Evolutionary conservation across 2,888 invertebrate genomes (phyloP).

Genomic region (Volucella inflata): DNA sequence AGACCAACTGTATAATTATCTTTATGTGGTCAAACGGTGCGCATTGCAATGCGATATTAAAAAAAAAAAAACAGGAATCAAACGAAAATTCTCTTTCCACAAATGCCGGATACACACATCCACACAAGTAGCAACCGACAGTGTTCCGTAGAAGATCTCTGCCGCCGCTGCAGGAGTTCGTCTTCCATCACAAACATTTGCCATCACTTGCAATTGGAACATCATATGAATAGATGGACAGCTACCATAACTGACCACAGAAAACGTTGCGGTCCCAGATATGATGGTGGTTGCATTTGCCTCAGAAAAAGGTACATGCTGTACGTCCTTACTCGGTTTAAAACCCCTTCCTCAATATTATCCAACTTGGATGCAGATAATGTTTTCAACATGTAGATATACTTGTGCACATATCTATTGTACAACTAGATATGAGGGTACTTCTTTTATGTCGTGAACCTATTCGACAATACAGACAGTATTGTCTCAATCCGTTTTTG

Average conservation of each 20-base stretch:
- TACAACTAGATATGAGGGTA: conserved; percentile 10
- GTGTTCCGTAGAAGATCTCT: conserved; percentile 18
- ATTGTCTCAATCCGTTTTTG: conserved; percentile 15
- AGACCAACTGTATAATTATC: conserved; percentile 68
- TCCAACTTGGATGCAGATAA: conserved; percentile 50
- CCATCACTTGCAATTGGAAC: conserved; percentile 26
- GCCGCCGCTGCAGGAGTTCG: conserved; percentile 26
- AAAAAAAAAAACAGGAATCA: conserved; percentile 1
- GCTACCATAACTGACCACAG: conserved; percentile 62
- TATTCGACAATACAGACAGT: not conserved
- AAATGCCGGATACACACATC: conserved; percentile 6
- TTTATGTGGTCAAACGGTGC: conserved; percentile 66
- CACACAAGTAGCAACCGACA: conserved; percentile 43
- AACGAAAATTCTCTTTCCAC: not conserved
- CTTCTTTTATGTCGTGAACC: conserved; percentile 40
- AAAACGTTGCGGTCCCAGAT: conserved; percentile 66
- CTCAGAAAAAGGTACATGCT: conserved; percentile 36
- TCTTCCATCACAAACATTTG: conserved; percentile 17
- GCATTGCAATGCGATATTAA: conserved; percentile 22
- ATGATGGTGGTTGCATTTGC: conserved; percentile 49
- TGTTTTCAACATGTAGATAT: conserved; percentile 48
- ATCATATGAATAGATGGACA: conserved; percentile 11
- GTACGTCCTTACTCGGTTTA: conserved; percentile 29
- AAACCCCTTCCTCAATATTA: not conserved
- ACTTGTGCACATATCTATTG: not conserved